These are phyloP conservation scores for Mantis religiosa DNA, from an alignment of 2,888 invertebrate genomes.

Conservation along the genomic window DNA sequence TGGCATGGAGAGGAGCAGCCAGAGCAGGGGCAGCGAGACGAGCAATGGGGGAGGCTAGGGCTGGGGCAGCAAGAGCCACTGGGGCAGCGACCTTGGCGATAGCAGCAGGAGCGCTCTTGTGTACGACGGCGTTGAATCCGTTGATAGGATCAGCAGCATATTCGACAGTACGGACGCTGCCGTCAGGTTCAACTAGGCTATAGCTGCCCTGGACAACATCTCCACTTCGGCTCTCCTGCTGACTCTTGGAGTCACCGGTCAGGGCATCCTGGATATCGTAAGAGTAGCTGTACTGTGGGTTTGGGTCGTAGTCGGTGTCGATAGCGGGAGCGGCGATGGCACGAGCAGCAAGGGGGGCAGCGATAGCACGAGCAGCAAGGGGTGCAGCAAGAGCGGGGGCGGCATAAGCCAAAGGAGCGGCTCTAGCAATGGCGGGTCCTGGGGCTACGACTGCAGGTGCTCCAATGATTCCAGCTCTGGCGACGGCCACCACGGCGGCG, in stretches of 20 bases:
- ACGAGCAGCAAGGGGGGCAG: conserved; percentile 18
- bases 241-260: no score
- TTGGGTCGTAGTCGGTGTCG: neutral
- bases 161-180: neutral
- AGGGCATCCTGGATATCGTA: no score
- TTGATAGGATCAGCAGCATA: no score
- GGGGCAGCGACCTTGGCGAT: no score
- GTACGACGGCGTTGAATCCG: no score
- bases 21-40: conserved; percentile 20
- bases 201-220: no score
- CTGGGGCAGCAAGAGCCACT: neutral
- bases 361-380: neutral
- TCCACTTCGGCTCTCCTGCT: no score
- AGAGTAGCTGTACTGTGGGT: no score
- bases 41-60: conserved; percentile 11
- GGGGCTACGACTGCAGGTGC: no score
- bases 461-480: conserved; percentile 22
- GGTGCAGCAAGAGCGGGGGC: neutral
- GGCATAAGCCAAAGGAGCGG: conserved; percentile 16
- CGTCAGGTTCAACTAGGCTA: neutral
- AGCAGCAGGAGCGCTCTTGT: no score
- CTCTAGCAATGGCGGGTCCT: conserved; percentile 6
- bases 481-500: conserved; percentile 31
- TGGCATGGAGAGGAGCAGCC: conserved; percentile 17
- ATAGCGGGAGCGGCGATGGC: conserved; percentile 13